These are phyloP conservation scores for Leucoraja ocellata DNA, from an alignment of 2,797 vertebrate species.

Conservation along the genomic window DNA sequence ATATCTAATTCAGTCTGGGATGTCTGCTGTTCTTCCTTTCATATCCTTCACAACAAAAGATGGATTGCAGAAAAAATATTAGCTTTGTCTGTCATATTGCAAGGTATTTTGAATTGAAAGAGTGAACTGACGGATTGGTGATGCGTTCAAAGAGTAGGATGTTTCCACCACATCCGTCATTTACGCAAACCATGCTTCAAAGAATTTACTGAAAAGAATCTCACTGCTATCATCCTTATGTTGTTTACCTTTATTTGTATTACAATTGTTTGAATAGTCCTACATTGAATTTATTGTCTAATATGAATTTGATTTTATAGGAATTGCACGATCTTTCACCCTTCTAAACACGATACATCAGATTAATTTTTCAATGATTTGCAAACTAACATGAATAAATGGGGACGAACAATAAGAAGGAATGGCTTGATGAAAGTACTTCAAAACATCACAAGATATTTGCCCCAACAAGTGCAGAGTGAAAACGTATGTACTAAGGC, in stretches of 20 bases:
- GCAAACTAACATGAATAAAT: background rate
- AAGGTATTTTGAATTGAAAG: conserved; percentile 1
- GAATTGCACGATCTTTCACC: conserved; percentile 26
- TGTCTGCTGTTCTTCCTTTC: background rate
- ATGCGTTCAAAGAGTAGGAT: background rate
- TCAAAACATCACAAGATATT: background rate
- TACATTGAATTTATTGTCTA: background rate
- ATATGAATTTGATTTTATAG: conserved; percentile 8
- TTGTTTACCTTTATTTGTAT: background rate
- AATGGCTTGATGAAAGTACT: too few species aligned
- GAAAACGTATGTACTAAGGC: too few species aligned
- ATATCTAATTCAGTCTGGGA: background rate
- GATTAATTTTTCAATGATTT: background rate
- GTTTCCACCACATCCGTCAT: background rate
- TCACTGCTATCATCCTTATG: background rate
- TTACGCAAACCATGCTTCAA: background rate
- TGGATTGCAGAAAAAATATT: background rate
- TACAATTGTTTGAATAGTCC: background rate
- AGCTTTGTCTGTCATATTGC: background rate
- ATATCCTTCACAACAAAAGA: background rate
- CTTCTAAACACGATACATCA: background rate
- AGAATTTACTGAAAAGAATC: background rate
- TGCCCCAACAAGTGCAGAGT: background rate
- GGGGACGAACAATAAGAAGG: background rate
- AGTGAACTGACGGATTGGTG: background rate